Base-by-base conservation (phyloP, 92 coral and sea anemone genomes). In the Porites divaricata region DNA sequence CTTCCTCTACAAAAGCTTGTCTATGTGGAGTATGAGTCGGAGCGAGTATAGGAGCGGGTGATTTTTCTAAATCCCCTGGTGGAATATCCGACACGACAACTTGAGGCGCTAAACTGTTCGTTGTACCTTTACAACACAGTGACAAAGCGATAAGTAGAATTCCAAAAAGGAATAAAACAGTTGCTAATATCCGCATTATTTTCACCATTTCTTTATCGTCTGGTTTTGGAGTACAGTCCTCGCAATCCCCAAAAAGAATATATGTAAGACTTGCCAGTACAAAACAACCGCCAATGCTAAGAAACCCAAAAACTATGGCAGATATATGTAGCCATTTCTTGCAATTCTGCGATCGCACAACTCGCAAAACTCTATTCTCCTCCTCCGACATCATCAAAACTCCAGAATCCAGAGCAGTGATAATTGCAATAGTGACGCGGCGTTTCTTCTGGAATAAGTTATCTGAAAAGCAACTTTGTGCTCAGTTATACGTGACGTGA, bases 211-310 rank as follows among this genome's bases (percentile, higher is more conserved):
- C 57, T 48, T 80, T 20, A 70, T 85, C 82, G 2, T 35, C 68
- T 8, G 87, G 23, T 50, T 69, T 77, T 9, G 83, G 52, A 17
- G 79, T 85, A 50, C 94, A 92, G 22, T 67, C 90, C 19, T 87
- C 72, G 61, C 98, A 94, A 62, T 94, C 90, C 73, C 93, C 93
- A 49, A 94, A 80, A 19, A 94, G 83, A 22, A 89, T 65, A 63
- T 89, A 94, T 12, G 95, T 90, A 74, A 89, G 84, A 1, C 93
- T 88, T 0, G 98, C 98, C 79, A 94, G 85, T 26, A 90, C 89
- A 73, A 94, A 93, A 69, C 95, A 92, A 2, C 86, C 83, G 1
- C 93, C 84, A 70, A 94, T 92, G 57, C 88, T 67, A 9, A 88
- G 22, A 57, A 94, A 84, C 50, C 98, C 95, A 12, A 83, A 66